A percentile compares a stretch with the other conserved stretches of the same genome.
Evolutionary conservation across 2,113 vertebrate genomes (phyloP).

Genomic region (Oryzias curvinotus): DNA sequence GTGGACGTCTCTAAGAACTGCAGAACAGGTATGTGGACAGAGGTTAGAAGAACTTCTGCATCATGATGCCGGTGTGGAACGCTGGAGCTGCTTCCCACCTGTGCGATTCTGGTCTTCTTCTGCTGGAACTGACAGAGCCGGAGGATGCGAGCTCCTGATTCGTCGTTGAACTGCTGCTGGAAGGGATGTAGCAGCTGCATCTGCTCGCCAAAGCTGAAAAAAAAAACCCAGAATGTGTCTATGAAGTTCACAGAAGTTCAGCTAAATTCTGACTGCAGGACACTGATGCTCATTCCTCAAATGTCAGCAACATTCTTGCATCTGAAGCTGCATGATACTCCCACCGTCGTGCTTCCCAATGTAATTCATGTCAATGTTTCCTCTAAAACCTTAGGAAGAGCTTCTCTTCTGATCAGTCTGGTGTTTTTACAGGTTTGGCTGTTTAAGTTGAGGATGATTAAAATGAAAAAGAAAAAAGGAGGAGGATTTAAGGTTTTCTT

Average conservation of each 20-base stretch:
- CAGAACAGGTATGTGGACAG: conserved; percentile 10
- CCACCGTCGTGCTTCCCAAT: no score
- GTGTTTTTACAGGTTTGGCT: no score
- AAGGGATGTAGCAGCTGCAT: conserved; percentile 94
- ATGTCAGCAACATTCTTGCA: no score
- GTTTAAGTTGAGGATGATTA: no score
- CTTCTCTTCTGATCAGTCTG: no score
- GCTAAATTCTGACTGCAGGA: no score
- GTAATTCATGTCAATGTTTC: no score
- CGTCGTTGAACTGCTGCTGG: conserved; percentile 91
- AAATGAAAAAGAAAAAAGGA: no score
- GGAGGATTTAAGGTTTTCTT: no score
- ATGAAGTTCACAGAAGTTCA: background rate
- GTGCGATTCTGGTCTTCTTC: conserved; percentile 96
- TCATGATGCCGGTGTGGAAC: background rate
- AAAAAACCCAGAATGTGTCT: background rate
- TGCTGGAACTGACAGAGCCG: conserved; percentile 94
- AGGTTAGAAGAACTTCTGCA: background rate
- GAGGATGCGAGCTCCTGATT: conserved; percentile 88
- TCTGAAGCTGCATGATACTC: no score
- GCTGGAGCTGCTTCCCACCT: conserved; percentile 73
- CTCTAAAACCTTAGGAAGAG: no score
- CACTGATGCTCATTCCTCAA: no score
- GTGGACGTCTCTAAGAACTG: conserved; percentile 92
- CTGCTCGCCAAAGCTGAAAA: conserved; percentile 89